Base-by-base conservation (phyloP, 2,113 vertebrate species). In the Etia nguti region DNA sequence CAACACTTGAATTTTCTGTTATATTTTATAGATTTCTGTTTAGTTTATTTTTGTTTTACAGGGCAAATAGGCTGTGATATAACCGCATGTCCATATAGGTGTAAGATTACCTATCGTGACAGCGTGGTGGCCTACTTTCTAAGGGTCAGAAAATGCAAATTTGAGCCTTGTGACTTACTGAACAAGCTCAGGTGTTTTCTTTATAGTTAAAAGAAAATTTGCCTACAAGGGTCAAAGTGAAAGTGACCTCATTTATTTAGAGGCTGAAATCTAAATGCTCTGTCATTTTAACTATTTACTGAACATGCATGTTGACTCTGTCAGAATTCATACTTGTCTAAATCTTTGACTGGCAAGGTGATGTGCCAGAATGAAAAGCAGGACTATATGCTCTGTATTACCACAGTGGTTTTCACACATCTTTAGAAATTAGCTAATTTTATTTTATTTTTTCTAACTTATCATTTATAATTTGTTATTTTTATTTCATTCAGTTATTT, bases 271-370 rank as follows among this genome's bases (percentile, higher is more conserved):
- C 22, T 0, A 75, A 75, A 26, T 46, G n/a, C 31, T 60, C 20
- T 54, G 54, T 65, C 60, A 38, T 38, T 65, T 65, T 38, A 65
- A 65, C 60, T n/a, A 65, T 0, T 65, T 65, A 65, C n/a, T 65
- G 60, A 65, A 65, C 60, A 0, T 65, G 6, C 26, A 60, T 31
- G 8, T 60, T 31, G 4, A 31, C 57, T 0, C 26, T 60, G 26
- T 60, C 8, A 0, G n/a, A 43, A 12, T 41, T n/a, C 36, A 36
- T 65, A 0, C 31, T n/a, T 38, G 0, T 0, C 6, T 68, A 68
- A 68, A 68, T 68, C 18, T 38, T 70, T 16, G 65, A 70, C 12
- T 43, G 65, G 12, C n/a, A 24, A 24, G 0, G 11, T 68, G 20
- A 68, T 68, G 20, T 0, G n/a, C 36, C 62, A 0, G 34, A 22